Evolutionary conservation across 2,113 vertebrate species (phyloP), one percentile per base, ranked within the genome.

Genomic region (Ammodytes marinus): DNA sequence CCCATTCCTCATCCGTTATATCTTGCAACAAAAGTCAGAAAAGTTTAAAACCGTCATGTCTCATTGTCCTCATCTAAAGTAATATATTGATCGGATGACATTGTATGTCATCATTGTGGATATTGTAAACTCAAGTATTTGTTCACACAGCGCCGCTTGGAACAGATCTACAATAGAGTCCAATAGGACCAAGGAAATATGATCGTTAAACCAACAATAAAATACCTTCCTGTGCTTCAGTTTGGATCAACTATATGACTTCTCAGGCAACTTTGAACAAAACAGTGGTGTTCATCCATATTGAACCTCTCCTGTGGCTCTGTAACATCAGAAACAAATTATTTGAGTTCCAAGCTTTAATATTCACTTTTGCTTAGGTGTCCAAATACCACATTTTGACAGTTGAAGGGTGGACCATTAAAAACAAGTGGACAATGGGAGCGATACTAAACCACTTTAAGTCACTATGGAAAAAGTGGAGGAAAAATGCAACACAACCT

Each of bases 21-120:
- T 39, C 17, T 39, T 71, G 63, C 65, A 65, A n/a, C 8, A 43
- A 79, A 64, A n/a, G 45, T 19, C 17, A 67, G 49, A 19, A 66
- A 5, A 27, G 27, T 46, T 58, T 60, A 4, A 39, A 13, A 81
- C 63, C 11, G 12, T 37, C 27, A 40, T 27, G 9, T 35, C 14
- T 45, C 54, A 60, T 45, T 79, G 42, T 54, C 35, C 55, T 42
- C 12, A 6, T 50, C 14, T 46, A 35, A 78, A 15, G n/a, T 17
- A 6, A 9, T 12, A 27, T 17, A 43, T n/a, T 72, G 9, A 66
- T 39, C 47, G 11, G 7, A 73, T 35, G 11, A 73, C n/a, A 57
- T 35, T 54, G 12, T 69, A 4, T 5, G 7, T 13, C 14, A 15
- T 14, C 13, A n/a, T 2, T 53, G 17, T 86, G 60, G 6, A 14